Base-by-base conservation (phyloP, 1,140 invertebrate genomes). In the Bombyx mandarina region DNA sequence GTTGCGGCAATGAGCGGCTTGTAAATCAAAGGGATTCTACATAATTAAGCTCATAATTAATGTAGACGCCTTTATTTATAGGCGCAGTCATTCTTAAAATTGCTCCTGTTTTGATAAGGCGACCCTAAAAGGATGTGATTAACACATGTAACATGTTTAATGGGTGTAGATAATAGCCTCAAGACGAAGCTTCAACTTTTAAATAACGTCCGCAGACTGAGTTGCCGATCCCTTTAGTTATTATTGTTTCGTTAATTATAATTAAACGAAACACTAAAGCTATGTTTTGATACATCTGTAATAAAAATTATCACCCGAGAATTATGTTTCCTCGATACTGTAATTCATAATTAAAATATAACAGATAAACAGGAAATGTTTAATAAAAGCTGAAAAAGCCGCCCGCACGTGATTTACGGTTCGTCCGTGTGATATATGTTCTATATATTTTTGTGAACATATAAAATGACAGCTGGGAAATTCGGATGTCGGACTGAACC, bases 1-100 rank as follows among this genome's bases (percentile, higher is more conserved):
- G 79, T 82, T 82, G 82, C 75, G 74, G 79, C 80, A 76, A 72
- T 75, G 77, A 79, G 77, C 72, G 76, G 71, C 78, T 79, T 82
- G 77, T 86, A 85, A 85, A 86, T 86, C 83, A 86, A 86, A 85
- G 80, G 80, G 83, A 83, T 81, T 83, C 80, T 75, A 81, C 75
- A 82, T 84, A 83, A 87, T 86, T 83, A 83, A 86, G 79, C 79
- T 77, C 73, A 86, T 82, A 86, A 85, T 87, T 83, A 83, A 85
- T 84, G 82, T 82, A 85, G 77, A 74, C 77, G 75, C 67, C 65
- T 74, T 86, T 85, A 85, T 86, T 86, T 86, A 84, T 82, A 79
- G 77, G 63, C 73, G 66, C 69, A 76, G 69, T 79, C 80, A 81
- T 77, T 81, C 82, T 82, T 80, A 82, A 81, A 84, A 82, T 85